phyloP scores from a whole-genome alignment of 1,140 invertebrate species.

The Procambarus clarkii region DNA sequence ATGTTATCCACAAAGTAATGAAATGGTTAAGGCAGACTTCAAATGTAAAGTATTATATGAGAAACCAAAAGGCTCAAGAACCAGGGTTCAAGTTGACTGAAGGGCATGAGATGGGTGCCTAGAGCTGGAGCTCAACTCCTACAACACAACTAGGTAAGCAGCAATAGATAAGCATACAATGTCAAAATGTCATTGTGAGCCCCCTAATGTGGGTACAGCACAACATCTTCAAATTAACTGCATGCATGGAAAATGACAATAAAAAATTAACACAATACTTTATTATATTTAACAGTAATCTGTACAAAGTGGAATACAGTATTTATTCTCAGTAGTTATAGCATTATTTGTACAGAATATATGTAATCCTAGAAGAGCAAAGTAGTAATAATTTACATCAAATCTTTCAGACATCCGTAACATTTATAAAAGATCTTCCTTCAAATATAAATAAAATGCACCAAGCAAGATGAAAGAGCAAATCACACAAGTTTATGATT shows the following conservation, averaged over 20 bases:
- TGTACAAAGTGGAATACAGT: background rate
- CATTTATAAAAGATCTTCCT: background rate
- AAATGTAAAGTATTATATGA: too few relatives aligned
- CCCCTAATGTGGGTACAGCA: too few relatives aligned
- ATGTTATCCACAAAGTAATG: too few relatives aligned
- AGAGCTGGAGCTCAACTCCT: too few relatives aligned
- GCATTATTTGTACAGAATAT: background rate
- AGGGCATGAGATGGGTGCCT: too few relatives aligned
- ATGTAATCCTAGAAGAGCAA: background rate
- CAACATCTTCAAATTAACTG: background rate
- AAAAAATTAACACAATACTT: background rate
- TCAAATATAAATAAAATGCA: background rate
- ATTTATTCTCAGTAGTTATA: background rate
- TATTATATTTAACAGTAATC: background rate
- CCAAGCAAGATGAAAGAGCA: background rate
- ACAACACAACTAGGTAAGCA: too few relatives aligned
- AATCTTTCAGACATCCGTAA: background rate
- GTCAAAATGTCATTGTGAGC: too few relatives aligned
- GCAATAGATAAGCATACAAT: too few relatives aligned
- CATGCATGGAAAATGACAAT: background rate
- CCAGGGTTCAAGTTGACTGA: too few relatives aligned
- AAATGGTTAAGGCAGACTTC: too few relatives aligned
- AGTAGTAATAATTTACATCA: constrained; percentile 4
- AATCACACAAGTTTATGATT: background rate
- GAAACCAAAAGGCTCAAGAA: too few relatives aligned